Percentiles rank a stretch among this genome's conserved stretches.
phyloP scores from a whole-genome alignment of 2,113 vertebrate genomes.

The Tinamus guttatus region DNA sequence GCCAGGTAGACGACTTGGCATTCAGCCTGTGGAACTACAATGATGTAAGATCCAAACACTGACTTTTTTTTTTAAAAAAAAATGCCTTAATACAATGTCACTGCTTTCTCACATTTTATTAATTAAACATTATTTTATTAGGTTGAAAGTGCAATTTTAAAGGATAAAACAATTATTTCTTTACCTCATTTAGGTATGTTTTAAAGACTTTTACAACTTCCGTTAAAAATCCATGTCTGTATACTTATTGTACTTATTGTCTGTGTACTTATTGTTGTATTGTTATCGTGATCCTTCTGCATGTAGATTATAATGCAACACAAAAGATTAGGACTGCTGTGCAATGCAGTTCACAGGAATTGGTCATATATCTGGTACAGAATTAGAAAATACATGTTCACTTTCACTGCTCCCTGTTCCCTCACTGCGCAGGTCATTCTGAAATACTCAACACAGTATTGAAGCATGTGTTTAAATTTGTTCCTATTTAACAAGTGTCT shows the following conservation, averaged over 20 bases:
- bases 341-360: not conserved
- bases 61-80: not conserved
- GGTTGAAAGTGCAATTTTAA: not conserved
- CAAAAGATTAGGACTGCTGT: not conserved
- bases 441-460: not conserved
- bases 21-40: not conserved
- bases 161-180: not conserved
- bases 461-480: not conserved
- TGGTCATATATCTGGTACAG: not conserved
- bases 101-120: constrained; percentile 3
- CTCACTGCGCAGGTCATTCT: not conserved
- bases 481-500: not conserved
- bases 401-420: not conserved
- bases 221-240: not conserved
- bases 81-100: not conserved
- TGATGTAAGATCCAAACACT: not conserved
- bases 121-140: not conserved
- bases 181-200: not conserved
- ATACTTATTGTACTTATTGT: not conserved
- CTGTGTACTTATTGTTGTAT: not conserved
- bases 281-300: not conserved
- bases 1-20: not conserved
- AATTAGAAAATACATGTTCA: not conserved
- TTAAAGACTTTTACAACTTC: not conserved
- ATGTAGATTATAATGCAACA: not conserved